Evolutionary conservation across 2,888 invertebrate species (phyloP).

Genomic region (Fabriciana adippe): DNA sequence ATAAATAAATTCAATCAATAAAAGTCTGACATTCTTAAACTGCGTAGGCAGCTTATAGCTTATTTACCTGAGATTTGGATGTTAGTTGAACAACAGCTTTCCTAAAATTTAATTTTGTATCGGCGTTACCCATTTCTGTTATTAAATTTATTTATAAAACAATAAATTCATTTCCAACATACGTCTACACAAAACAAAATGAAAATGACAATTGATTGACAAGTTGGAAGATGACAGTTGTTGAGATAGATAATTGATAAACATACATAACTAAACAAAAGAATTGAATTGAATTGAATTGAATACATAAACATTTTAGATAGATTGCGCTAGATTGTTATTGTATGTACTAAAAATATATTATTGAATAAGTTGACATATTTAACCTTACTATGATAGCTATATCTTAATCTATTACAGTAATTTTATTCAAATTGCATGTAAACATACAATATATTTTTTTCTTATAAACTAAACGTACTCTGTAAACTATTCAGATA

Average conservation of each 20-base stretch:
- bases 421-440: no score
- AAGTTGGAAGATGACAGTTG: slow-evolving; percentile 19
- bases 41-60: slow-evolving; percentile 36
- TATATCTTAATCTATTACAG: no score
- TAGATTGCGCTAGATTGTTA: neutral
- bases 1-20: slow-evolving; percentile 53
- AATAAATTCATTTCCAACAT: slow-evolving; percentile 62
- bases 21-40: slow-evolving; percentile 24
- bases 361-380: no score
- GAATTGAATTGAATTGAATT: no score
- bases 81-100: slow-evolving; percentile 99
- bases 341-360: no score
- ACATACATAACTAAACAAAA: no score
- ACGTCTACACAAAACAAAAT: slow-evolving; percentile 57
- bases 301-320: neutral
- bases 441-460: no score
- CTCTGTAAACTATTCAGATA: no score
- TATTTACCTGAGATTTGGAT: slow-evolving; percentile 94
- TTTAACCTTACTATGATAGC: no score
- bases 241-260: neutral
- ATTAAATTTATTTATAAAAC: slow-evolving; percentile 49
- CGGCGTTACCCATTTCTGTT: slow-evolving; percentile 95
- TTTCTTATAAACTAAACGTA: no score
- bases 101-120: slow-evolving; percentile 98
- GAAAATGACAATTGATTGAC: slow-evolving; percentile 53